Evolutionary conservation across 1,140 invertebrate species (phyloP), one percentile per base, ranked within the genome.

Genomic region (Armadillidium nasatum): DNA sequence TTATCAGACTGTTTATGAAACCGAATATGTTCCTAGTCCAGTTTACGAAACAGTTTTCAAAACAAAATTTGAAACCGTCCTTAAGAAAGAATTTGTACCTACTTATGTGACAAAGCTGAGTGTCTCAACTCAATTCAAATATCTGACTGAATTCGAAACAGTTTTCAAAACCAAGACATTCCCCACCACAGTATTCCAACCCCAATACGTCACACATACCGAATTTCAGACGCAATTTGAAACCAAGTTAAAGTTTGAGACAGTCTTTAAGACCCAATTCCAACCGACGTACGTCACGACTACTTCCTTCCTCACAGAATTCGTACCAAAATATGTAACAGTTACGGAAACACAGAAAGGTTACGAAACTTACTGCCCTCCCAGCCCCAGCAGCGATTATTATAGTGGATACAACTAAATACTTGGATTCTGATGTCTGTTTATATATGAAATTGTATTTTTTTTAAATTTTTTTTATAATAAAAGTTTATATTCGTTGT

Each of bases 241-340:
- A 54, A 76, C 75, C 33, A 7, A 76, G 54, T 46, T 60, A 70
- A 70, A 73, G 60, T 66, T 72, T 71, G 44, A 76, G 54, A 72
- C 50, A 13, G 50, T 72, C n/a, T 60, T 72, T 71, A 76, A 76
- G 60, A 76, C 75, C 19, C 22, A 66, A 21, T 66, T 43, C 70
- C 45, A 45, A 50, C 75, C 75, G n/a, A 46, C 72, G 75, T 76
- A 76, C 75, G 11, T 76, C 13, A 76, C 75, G 70, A 66, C 11
- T n/a, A 76, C 71, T 60, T 50, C 60, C 22, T 76, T 72, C 75
- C 19, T 72, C 46, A 76, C 70, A 13, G 45, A 73, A 45, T 33
- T 43, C 22, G 46, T 73, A 44, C 75, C 75, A 60, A 9, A 76
- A 71, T 73, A 76, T 71, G 22, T 66, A 44, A 76, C 75, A n/a